phyloP scores from a whole-genome alignment of 2,113 vertebrate genomes.

The Sceloporus undulatus region DNA sequence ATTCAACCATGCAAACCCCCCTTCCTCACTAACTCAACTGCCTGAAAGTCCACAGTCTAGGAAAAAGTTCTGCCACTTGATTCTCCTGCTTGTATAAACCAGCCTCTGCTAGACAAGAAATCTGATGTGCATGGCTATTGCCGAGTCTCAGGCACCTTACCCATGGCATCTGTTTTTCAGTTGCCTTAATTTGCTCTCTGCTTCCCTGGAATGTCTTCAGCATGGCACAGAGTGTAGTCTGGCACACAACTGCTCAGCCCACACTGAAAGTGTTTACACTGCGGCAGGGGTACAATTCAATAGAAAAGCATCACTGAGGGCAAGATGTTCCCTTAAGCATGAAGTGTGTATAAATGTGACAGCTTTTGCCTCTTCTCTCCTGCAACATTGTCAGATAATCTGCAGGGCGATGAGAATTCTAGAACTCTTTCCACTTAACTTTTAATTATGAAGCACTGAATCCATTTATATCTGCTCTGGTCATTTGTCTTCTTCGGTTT shows the following conservation, averaged over 20 bases:
- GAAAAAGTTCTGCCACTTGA: not conserved
- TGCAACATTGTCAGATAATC: slow-evolving; percentile 25
- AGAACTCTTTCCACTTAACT: slow-evolving; percentile 19
- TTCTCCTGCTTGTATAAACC: not conserved
- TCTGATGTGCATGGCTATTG: not conserved
- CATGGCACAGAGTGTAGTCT: not conserved
- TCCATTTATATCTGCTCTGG: not conserved
- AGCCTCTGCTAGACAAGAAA: not conserved
- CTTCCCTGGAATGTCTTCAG: not conserved
- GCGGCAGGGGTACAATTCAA: not conserved
- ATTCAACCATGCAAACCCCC: not conserved
- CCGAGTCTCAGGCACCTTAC: not conserved
- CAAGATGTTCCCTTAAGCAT: slow-evolving; percentile 42
- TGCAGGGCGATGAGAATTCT: slow-evolving; percentile 39
- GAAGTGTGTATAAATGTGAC: slow-evolving; percentile 49
- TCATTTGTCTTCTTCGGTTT: slow-evolving; percentile 4
- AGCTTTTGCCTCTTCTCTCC: slow-evolving; percentile 42
- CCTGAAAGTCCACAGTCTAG: not conserved
- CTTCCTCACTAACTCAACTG: too few relatives aligned
- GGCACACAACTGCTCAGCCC: not conserved
- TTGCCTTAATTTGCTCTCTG: slow-evolving; percentile 1
- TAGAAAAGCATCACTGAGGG: slow-evolving; percentile 34
- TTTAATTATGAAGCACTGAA: not conserved
- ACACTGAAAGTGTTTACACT: not conserved
- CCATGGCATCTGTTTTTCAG: not conserved